phyloP scores from a whole-genome alignment of 2,113 vertebrate genomes.

The Oceanites oceanicus region DNA sequence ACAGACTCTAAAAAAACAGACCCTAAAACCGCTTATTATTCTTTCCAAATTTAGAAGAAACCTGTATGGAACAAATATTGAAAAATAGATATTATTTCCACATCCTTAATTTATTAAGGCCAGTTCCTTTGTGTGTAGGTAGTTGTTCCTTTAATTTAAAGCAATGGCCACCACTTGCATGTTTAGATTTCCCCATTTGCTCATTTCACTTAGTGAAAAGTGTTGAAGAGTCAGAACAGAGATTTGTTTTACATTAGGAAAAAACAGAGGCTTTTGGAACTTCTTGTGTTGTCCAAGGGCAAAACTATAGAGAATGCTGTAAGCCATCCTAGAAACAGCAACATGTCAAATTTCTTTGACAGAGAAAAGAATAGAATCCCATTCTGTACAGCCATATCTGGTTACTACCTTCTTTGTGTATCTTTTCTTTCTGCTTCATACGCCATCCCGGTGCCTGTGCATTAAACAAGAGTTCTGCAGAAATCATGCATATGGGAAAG shows the following conservation, averaged over 20 bases:
- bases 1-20: not conserved
- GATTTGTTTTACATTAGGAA: not conserved
- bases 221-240: not conserved
- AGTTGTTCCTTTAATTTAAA: not conserved
- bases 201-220: not conserved
- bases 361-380: not conserved
- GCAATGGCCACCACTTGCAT: not conserved
- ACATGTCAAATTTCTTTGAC: not conserved
- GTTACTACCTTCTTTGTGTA: not conserved
- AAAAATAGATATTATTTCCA: not conserved
- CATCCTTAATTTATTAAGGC: not conserved
- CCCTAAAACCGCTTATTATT: not conserved
- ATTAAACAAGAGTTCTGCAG: not conserved
- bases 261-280: not conserved
- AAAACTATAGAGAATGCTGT: not conserved
- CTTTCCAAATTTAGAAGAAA: not conserved
- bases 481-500: not conserved
- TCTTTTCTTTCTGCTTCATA: not conserved
- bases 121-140: not conserved
- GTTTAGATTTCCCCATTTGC: not conserved
- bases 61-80: not conserved
- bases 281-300: not conserved
- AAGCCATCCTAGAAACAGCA: not conserved
- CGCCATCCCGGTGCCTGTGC: not conserved
- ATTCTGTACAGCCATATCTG: not conserved